These are phyloP conservation scores for Candidula unifasciata DNA, from an alignment of 2,888 invertebrate genomes.

Conservation along the genomic window DNA sequence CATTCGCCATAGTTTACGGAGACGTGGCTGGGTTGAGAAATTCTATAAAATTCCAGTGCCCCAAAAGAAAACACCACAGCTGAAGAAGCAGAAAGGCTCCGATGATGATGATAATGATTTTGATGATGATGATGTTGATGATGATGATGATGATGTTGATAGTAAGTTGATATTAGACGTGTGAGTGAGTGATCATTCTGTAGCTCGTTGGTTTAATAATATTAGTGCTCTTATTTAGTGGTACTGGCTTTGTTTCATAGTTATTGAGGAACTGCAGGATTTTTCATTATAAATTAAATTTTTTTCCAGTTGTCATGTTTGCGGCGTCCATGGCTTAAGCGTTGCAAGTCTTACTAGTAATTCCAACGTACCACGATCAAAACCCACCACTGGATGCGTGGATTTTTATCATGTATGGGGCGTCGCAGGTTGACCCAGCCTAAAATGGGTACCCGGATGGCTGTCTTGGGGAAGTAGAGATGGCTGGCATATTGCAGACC, in stretches of 20 bases:
- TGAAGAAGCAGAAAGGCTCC: constrained; percentile 61
- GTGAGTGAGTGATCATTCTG: constrained; percentile 12
- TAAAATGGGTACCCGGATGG: no score
- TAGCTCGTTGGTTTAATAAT: background rate
- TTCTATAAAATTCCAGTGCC: constrained; percentile 73
- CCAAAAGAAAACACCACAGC: constrained; percentile 61
- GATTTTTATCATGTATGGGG: no score
- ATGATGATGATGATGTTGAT: constrained; percentile 66
- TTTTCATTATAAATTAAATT: background rate
- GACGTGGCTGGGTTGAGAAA: constrained; percentile 78
- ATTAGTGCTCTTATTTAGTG: background rate
- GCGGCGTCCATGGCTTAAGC: no score
- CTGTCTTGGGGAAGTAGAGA: no score
- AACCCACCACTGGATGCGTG: no score
- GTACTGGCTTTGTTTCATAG: background rate
- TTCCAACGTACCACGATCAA: no score
- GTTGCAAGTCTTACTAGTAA: no score
- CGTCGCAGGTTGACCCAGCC: no score
- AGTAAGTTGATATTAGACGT: constrained; percentile 30
- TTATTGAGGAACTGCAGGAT: background rate
- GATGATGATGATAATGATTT: constrained; percentile 72
- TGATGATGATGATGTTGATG: constrained; percentile 74
- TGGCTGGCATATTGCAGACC: no score
- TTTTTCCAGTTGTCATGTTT: no score
- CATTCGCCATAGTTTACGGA: constrained; percentile 73